A percentile compares a stretch with the other conserved stretches of the same genome.
Evolutionary conservation across 2,888 invertebrate genomes (phyloP).

Genomic region (Penaeus monodon): DNA sequence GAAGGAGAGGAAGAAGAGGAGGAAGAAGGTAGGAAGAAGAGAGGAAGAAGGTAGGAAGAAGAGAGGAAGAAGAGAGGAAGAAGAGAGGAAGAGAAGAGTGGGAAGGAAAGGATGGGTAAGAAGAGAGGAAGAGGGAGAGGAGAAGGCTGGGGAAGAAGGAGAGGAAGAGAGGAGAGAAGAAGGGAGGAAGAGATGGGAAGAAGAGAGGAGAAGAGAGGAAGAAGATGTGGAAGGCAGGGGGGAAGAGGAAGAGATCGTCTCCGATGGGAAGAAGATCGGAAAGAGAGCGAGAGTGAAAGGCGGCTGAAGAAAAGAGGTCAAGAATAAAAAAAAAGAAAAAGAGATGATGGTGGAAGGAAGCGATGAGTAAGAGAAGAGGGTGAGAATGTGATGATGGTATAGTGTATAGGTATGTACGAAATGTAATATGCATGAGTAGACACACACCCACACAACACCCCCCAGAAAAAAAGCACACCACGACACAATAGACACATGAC

Average conservation of each 20-base stretch:
- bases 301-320: not conserved
- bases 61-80: not conserved
- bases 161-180: not conserved
- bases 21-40: not conserved
- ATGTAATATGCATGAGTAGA: too few species aligned
- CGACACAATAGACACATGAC: too few species aligned
- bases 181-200: not conserved
- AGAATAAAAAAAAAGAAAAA: slow-evolving; percentile 1
- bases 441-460: too few species aligned
- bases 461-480: too few species aligned
- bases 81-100: too few species aligned
- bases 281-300: not conserved
- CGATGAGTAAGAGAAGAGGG: not conserved
- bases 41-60: not conserved
- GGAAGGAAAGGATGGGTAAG: not conserved
- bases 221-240: not conserved
- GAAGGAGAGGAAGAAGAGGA: not conserved
- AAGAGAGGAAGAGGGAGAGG: too few species aligned
- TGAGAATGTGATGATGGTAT: too few species aligned
- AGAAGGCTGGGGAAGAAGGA: not conserved
- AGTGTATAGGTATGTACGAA: too few species aligned
- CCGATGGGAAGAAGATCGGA: not conserved
- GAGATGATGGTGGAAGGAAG: not conserved
- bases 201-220: not conserved
- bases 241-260: too few species aligned